Conservation (phyloP, 1,140 invertebrate species). For the Listronotus bonariensis region DNA sequence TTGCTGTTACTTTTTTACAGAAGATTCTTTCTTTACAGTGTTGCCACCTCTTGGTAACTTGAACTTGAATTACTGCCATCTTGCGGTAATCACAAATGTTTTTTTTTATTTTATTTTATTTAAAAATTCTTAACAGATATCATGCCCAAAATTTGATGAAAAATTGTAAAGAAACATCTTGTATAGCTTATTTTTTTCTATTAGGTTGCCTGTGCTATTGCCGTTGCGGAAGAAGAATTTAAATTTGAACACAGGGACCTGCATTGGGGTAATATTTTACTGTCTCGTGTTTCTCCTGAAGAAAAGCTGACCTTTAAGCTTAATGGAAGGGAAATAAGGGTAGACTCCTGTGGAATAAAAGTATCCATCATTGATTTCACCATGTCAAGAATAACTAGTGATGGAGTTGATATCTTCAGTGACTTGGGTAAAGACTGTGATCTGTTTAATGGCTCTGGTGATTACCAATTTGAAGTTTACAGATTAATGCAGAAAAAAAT, state of each 20-base stretch:
- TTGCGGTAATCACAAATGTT: too few relatives aligned
- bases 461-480: conserved; percentile 95
- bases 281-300: conserved; percentile 26
- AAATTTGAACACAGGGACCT: conserved; percentile 94
- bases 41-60: too few relatives aligned
- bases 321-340: conserved; percentile 55
- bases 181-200: too few relatives aligned
- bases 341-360: conserved; percentile 60
- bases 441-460: conserved; percentile 79
- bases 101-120: too few relatives aligned
- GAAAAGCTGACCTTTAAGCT: conserved; percentile 30
- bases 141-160: too few relatives aligned
- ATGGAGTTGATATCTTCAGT: conserved; percentile 73
- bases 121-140: too few relatives aligned
- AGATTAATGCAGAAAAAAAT: conserved; percentile 76
- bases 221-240: conserved; percentile 78
- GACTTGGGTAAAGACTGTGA: conserved; percentile 79
- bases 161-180: too few relatives aligned
- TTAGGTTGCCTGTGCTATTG: conserved; percentile 75
- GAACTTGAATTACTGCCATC: too few relatives aligned
- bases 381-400: conserved; percentile 75
- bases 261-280: conserved; percentile 90
- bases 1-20: too few relatives aligned
- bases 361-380: conserved; percentile 94
- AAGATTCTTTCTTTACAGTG: too few relatives aligned